A percentile compares a stretch with the other conserved stretches of the same genome.
Evolutionary conservation across 1,140 invertebrate species (phyloP).

Genomic region (Penaeus japonicus): DNA sequence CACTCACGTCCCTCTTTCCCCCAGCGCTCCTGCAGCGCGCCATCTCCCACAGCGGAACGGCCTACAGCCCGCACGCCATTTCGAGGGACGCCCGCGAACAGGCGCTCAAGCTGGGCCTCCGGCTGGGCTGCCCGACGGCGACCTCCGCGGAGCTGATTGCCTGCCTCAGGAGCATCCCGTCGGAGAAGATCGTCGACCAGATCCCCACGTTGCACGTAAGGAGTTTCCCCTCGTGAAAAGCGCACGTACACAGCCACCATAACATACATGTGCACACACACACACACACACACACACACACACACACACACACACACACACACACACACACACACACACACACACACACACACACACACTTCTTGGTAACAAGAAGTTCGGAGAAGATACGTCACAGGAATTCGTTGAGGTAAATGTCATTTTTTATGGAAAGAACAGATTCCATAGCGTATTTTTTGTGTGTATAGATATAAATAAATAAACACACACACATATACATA

Average conservation of each 20-base stretch:
- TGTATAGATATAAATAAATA: not conserved
- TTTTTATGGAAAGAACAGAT: not conserved
- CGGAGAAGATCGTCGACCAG: slow-evolving; percentile 29
- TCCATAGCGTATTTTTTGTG: not conserved
- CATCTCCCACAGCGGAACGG: slow-evolving; percentile 57
- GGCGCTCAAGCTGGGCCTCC: slow-evolving; percentile 40
- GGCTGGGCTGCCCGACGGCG: slow-evolving; percentile 35
- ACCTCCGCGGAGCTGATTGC: not conserved
- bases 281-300: too few relatives aligned
- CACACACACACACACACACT: too few relatives aligned
- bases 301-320: too few relatives aligned
- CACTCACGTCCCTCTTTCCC: not conserved
- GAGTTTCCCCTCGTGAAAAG: too few relatives aligned
- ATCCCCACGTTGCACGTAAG: slow-evolving; percentile 46
- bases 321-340: too few relatives aligned
- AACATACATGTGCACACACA: too few relatives aligned
- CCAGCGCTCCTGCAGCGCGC: slow-evolving; percentile 35
- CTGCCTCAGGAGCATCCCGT: slow-evolving; percentile 38
- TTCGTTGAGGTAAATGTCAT: slow-evolving; percentile 53
- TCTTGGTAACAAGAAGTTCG: slow-evolving; percentile 54
- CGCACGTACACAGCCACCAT: too few relatives aligned
- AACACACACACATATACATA: too few relatives aligned
- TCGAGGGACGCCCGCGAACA: slow-evolving; percentile 1
- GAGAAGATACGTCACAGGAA: slow-evolving; percentile 35
- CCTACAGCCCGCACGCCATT: slow-evolving; percentile 57